Percentiles rank a stretch among this genome's conserved stretches.
Conservation (phyloP, 2,797 vertebrate genomes). For the Hapalemur alaotrensis region DNA sequence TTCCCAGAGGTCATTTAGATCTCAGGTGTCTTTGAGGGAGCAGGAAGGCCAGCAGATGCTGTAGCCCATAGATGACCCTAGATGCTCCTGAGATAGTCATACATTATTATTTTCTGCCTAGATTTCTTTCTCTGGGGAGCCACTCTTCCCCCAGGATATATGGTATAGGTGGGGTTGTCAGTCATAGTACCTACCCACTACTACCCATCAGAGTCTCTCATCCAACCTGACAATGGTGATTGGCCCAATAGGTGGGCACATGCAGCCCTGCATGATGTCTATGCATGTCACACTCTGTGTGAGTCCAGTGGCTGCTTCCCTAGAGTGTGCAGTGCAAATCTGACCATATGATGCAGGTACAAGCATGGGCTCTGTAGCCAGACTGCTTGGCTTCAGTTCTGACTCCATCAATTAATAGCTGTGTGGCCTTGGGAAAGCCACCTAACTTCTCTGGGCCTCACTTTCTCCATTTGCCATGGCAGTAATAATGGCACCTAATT, state of each 20-base stretch:
- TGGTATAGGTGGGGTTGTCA: background rate
- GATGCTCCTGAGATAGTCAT: background rate
- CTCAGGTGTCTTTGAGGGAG: background rate
- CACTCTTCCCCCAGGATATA: background rate
- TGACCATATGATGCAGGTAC: background rate
- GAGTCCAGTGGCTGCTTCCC: background rate
- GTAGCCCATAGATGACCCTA: background rate
- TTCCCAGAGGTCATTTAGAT: background rate
- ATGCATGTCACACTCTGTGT: background rate
- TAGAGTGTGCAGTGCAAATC: background rate
- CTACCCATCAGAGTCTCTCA: background rate
- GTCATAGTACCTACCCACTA: background rate
- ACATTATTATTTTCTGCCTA: background rate
- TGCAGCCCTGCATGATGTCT: background rate
- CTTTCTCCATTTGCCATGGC: background rate
- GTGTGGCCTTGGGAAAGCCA: background rate
- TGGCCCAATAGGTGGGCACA: background rate
- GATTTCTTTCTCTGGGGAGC: background rate
- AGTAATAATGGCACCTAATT: background rate
- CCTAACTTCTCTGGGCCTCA: background rate
- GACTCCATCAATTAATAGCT: background rate
- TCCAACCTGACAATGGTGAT: no score
- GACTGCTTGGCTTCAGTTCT: background rate
- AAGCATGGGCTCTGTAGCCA: background rate
- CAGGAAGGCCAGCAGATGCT: background rate